These are phyloP conservation scores for Falco peregrinus DNA, from an alignment of 2,797 vertebrate species.

Conservation along the genomic window DNA sequence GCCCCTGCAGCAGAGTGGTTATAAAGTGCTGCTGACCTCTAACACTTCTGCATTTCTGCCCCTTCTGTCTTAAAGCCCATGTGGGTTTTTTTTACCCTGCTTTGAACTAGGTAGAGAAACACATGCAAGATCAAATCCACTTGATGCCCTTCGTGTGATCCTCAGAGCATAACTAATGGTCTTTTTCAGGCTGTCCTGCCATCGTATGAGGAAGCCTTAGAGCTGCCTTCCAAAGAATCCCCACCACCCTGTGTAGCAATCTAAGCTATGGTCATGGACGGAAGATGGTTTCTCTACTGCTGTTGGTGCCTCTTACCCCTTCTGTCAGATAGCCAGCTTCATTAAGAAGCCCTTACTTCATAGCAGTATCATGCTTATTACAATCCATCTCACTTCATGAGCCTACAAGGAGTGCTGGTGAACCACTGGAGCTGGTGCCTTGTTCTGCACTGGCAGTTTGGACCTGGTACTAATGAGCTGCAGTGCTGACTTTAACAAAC, in stretches of 20 bases:
- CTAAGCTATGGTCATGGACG: constrained; percentile 26
- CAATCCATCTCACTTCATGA: not conserved
- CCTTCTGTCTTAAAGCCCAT: accelerated
- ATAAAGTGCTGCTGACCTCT: not conserved
- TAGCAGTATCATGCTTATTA: not conserved
- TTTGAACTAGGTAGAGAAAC: not conserved
- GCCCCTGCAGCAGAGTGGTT: not conserved
- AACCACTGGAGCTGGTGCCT: not conserved
- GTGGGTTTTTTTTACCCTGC: too few relatives aligned
- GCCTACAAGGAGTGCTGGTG: not conserved
- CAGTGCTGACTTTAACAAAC: not conserved
- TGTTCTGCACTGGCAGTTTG: not conserved
- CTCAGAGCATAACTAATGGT: not conserved
- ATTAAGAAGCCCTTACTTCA: not conserved
- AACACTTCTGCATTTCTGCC: not conserved
- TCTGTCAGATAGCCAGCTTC: not conserved
- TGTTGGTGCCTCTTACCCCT: constrained; percentile 4
- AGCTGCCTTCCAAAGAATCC: constrained; percentile 69
- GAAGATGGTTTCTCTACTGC: not conserved
- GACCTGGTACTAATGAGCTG: not conserved
- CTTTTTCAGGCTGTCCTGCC: constrained; percentile 76
- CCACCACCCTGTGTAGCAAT: constrained; percentile 70
- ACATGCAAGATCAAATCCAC: not conserved
- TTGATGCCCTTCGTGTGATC: not conserved
- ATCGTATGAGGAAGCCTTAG: constrained; percentile 80